phyloP scores from a whole-genome alignment of 2,888 invertebrate species.

The Microchrysa polita region DNA sequence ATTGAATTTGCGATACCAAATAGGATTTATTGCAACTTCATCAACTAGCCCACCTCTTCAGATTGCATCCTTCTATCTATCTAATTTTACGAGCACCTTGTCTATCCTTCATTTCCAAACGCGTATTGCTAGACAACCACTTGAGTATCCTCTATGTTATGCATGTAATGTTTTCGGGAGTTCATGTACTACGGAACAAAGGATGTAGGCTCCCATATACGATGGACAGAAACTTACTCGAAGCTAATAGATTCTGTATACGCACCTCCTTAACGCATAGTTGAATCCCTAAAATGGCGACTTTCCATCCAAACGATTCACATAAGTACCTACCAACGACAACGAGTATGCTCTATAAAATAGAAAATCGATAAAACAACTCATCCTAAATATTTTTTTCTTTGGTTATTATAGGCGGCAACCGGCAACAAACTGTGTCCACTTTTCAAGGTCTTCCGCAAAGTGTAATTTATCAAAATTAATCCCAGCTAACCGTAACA shows the following conservation, averaged over 20 bases:
- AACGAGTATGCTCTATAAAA: not conserved
- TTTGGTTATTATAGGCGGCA: no score
- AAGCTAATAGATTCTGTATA: not conserved
- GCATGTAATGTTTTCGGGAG: no score
- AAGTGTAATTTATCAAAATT: slow-evolving; percentile 44
- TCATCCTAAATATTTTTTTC: slow-evolving; percentile 19
- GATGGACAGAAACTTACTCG: slow-evolving; percentile 17
- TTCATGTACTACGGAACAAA: not conserved
- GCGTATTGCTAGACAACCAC: slow-evolving; percentile 31
- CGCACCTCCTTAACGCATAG: not conserved
- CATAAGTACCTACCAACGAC: no score
- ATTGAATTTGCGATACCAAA: no score
- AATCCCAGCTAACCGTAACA: slow-evolving; percentile 31
- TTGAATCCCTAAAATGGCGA: slow-evolving; percentile 20
- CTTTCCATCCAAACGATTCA: slow-evolving; percentile 2
- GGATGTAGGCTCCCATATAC: slow-evolving; percentile 12
- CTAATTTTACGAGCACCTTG: slow-evolving; percentile 35
- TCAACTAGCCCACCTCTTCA: slow-evolving; percentile 15
- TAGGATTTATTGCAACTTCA: not conserved
- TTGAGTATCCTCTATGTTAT: not conserved
- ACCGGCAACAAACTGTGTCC: slow-evolving; percentile 36
- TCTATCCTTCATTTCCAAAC: slow-evolving; percentile 25
- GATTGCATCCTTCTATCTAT: slow-evolving; percentile 9
- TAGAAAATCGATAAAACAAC: slow-evolving; percentile 41
- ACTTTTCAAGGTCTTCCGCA: slow-evolving; percentile 42